phyloP scores from a whole-genome alignment of 1,140 invertebrate genomes.

The Neuroterus valhalla region DNA sequence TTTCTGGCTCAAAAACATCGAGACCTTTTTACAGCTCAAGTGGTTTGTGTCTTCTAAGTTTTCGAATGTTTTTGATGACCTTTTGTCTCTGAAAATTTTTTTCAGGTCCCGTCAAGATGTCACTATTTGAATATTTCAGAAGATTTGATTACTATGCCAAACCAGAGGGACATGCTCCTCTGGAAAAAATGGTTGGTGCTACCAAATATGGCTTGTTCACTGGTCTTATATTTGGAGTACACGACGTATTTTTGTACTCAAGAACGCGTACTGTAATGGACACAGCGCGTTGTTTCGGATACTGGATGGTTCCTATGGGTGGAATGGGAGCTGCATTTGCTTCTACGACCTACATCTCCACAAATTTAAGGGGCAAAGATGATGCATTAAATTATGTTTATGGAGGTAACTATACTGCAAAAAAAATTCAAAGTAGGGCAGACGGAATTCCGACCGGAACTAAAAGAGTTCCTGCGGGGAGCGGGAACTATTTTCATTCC shows the following conservation, averaged over 20 bases:
- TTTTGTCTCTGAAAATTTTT: not conserved
- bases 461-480: too few relatives aligned
- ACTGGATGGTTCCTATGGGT: slow-evolving; percentile 77
- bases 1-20: too few relatives aligned
- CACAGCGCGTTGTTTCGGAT: slow-evolving; percentile 73
- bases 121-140: not conserved
- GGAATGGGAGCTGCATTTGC: slow-evolving; percentile 81
- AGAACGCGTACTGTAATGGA: slow-evolving; percentile 75
- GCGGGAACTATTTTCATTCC: too few relatives aligned
- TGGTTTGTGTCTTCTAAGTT: too few relatives aligned
- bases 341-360: slow-evolving; percentile 76
- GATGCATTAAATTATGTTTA: slow-evolving; percentile 72
- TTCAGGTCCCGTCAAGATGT: slow-evolving; percentile 37
- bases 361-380: slow-evolving; percentile 80
- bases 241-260: slow-evolving; percentile 78
- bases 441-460: too few relatives aligned
- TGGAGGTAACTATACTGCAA: slow-evolving; percentile 63
- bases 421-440: too few relatives aligned
- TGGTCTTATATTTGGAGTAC: slow-evolving; percentile 67
- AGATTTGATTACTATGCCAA: slow-evolving; percentile 78
- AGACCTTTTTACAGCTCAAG: too few relatives aligned
- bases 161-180: slow-evolving; percentile 82
- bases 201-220: slow-evolving; percentile 76
- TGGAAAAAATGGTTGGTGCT: slow-evolving; percentile 78
- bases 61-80: too few relatives aligned